phyloP scores from a whole-genome alignment of 2,888 invertebrate species.

The Metellina segmentata region DNA sequence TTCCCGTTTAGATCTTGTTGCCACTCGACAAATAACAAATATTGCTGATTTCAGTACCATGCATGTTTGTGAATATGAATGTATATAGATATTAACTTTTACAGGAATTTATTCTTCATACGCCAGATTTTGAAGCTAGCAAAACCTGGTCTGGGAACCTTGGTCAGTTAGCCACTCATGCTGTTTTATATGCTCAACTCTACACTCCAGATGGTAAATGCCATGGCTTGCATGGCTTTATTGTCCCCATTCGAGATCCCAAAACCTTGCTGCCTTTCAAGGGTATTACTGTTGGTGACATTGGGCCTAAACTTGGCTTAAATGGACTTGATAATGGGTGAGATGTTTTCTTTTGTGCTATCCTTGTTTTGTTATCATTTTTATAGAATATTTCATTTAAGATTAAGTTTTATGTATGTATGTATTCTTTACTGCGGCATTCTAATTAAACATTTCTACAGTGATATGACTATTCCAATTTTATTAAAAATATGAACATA shows the following conservation, averaged over 20 bases:
- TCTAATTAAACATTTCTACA: neutral
- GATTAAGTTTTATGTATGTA: too few relatives aligned
- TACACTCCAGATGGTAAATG: slow-evolving; percentile 88
- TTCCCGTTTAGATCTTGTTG: too few relatives aligned
- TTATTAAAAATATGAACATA: neutral
- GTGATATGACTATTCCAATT: neutral
- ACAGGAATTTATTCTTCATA: slow-evolving; percentile 86
- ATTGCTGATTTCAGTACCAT: too few relatives aligned
- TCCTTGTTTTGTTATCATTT: neutral
- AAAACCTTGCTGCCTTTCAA: slow-evolving; percentile 87
- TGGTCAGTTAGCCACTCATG: slow-evolving; percentile 88
- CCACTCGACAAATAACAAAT: too few relatives aligned
- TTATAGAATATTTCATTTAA: neutral
- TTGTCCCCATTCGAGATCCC: slow-evolving; percentile 91
- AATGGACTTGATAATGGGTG: slow-evolving; percentile 97
- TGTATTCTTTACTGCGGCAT: too few relatives aligned
- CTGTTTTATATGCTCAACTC: slow-evolving; percentile 91
- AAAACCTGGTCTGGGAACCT: slow-evolving; percentile 94
- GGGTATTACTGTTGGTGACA: slow-evolving; percentile 92
- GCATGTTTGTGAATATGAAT: too few relatives aligned
- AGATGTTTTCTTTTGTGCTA: slow-evolving; percentile 74
- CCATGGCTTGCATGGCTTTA: slow-evolving; percentile 93
- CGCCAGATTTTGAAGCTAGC: slow-evolving; percentile 89
- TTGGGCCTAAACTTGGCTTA: slow-evolving; percentile 94
- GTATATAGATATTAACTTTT: neutral